Evolutionary conservation across 2,797 vertebrate genomes (phyloP).

Genomic region (Eleutherodactylus coqui): DNA sequence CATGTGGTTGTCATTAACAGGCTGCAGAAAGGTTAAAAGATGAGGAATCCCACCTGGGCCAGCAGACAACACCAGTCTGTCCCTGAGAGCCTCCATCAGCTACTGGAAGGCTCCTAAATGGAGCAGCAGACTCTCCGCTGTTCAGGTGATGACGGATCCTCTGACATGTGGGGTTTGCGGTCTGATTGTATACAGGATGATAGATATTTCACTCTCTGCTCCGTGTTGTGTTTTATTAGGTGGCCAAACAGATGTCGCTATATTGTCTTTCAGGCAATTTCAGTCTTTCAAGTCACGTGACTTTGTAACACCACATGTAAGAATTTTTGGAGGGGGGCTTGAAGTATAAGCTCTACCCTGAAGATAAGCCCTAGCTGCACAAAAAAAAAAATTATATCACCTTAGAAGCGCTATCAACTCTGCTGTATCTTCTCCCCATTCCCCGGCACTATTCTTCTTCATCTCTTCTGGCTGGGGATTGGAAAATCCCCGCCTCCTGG

Average conservation of each 20-base stretch:
- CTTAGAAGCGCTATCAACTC: no score
- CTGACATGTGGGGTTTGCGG: background rate
- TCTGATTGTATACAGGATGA: background rate
- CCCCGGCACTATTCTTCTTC: no score
- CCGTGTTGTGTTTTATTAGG: background rate
- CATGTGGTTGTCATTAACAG: constrained; percentile 59
- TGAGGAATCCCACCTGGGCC: constrained; percentile 69
- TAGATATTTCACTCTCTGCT: background rate
- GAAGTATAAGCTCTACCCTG: constrained; percentile 74
- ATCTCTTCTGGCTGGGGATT: no score
- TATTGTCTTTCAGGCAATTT: constrained; percentile 65
- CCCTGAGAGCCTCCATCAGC: constrained; percentile 70
- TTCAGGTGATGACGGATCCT: constrained; percentile 66
- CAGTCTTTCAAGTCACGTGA: constrained; percentile 71
- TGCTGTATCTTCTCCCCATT: no score
- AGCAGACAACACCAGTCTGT: constrained; percentile 68
- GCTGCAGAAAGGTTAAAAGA: constrained; percentile 73
- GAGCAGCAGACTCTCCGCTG: constrained; percentile 71
- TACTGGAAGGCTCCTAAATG: constrained; percentile 72
- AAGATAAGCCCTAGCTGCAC: no score
- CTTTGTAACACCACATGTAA: no score
- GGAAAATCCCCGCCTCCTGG: no score
- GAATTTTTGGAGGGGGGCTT: no score
- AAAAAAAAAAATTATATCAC: no score
- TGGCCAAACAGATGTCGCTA: background rate